Evolutionary conservation across 2,888 invertebrate species (phyloP), one percentile per base, ranked within the genome.

Genomic region (Papilio protenor): DNA sequence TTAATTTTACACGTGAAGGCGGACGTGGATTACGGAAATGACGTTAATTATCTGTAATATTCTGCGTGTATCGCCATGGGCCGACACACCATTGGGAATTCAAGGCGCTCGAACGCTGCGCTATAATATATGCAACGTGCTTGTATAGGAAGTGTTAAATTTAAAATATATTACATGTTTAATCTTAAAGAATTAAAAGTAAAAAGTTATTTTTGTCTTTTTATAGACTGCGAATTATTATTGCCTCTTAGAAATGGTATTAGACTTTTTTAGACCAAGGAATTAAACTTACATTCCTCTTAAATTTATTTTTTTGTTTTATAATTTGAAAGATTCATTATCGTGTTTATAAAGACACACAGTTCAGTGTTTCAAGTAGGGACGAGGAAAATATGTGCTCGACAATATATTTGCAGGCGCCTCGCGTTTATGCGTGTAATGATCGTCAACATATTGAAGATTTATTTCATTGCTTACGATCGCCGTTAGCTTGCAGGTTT

Each of bases 11-110:
- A 81, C 80, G 82, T 82, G 70, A 78, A 80, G 81, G 73, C 81
- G 81, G 78, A 82, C 78, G 80, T 81, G 84, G 82, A 81, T 79
- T 85, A 82, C 89, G 91, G 89, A 90, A 89, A 86, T 86, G 82
- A 85, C 83, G 85, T 85, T 85, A 87, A 87, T 88, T 88, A 87
- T 72, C 27, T 75, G 75, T 85, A 85, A 86, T 87, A 78, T 78
- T 78, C 78, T 78, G 78, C 75, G 27, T 75, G 78, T 78, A 78
- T 78, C 78, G 78, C 78, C 72, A 75, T 78, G 64, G 78, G 52
- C 66, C 71, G 71, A 71, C 64, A 78, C 71, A 78, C 78, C 78
- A 78, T 75, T 78, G 75, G 55, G 64, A 47, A 78, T 78, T 78
- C 78, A 78, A 75, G 75, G 78, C 55, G 78, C 12, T 75, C 49